Conservation (phyloP, 2,888 invertebrate genomes). For the Mythimna impura region DNA sequence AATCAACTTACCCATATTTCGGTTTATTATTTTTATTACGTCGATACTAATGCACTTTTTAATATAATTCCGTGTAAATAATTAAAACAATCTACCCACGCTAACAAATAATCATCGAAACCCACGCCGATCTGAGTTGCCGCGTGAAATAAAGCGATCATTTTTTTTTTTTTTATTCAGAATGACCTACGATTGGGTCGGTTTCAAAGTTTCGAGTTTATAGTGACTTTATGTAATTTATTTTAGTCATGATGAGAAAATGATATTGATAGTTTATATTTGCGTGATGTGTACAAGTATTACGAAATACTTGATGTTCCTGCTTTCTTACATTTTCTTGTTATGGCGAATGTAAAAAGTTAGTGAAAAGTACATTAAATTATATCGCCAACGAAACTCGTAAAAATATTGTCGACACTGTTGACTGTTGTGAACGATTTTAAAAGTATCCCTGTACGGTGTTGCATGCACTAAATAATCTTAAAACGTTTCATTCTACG, state of each 20-base stretch:
- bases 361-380: neutral
- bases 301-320: neutral
- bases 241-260: neutral
- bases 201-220: constrained; percentile 32
- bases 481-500: constrained; percentile 46
- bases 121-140: constrained; percentile 88
- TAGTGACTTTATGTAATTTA: neutral
- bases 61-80: constrained; percentile 68
- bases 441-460: constrained; percentile 4
- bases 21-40: constrained; percentile 60
- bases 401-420: neutral
- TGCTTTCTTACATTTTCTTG: neutral
- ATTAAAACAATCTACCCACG: constrained; percentile 83
- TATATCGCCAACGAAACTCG: neutral
- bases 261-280: neutral
- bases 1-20: constrained; percentile 78
- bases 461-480: constrained; percentile 36
- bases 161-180: neutral
- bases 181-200: neutral
- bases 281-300: neutral
- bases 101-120: constrained; percentile 82
- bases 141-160: constrained; percentile 62
- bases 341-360: neutral
- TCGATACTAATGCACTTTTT: constrained; percentile 65
- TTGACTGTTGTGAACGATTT: neutral